These are phyloP conservation scores for Eira barbara DNA, from an alignment of 2,113 vertebrate species.

Conservation along the genomic window DNA sequence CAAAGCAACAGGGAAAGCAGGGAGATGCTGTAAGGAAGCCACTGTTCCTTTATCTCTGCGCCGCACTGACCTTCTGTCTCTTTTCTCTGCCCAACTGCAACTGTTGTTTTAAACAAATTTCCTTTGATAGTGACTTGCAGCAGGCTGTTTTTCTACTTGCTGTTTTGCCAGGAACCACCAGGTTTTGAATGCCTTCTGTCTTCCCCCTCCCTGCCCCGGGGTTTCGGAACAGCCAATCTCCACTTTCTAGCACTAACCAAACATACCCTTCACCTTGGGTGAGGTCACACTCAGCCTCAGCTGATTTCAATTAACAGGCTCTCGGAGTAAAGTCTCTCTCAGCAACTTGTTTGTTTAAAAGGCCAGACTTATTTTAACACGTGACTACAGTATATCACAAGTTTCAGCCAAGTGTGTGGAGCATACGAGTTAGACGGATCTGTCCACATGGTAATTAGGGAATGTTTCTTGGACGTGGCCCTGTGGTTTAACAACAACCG, in stretches of 20 bases:
- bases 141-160: neutral
- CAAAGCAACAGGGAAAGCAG: neutral
- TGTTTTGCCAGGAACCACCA: neutral
- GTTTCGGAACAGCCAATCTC: neutral
- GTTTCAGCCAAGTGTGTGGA: accelerated
- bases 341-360: neutral
- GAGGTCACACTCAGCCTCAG: conserved; percentile 6
- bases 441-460: neutral
- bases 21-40: accelerated
- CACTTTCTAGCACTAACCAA: neutral
- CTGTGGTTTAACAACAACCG: neutral
- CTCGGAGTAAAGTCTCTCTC: neutral
- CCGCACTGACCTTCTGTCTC: neutral
- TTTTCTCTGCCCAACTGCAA: neutral
- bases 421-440: neutral
- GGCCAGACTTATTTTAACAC: neutral
- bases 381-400: neutral
- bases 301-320: conserved; percentile 29
- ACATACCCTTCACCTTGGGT: neutral
- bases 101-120: neutral
- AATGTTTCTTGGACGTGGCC: neutral
- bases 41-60: neutral
- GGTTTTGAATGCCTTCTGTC: neutral
- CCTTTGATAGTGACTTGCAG: neutral
- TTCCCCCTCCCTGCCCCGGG: too few species aligned